A percentile compares a stretch with the other conserved stretches of the same genome.
Evolutionary conservation across 2,888 invertebrate species (phyloP).

Genomic region (Malthinus flaveolus): DNA sequence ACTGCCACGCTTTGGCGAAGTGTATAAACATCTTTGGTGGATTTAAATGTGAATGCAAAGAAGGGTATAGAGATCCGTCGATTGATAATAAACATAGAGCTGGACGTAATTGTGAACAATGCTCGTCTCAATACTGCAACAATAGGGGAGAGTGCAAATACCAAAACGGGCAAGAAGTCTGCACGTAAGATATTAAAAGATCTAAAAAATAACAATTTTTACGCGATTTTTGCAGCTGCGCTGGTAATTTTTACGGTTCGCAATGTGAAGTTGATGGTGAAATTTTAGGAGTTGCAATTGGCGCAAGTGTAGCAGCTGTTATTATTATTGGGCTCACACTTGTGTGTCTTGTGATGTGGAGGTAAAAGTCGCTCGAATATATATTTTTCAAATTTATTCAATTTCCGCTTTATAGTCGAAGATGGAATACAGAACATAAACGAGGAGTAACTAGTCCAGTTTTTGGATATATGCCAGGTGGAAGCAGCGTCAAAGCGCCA

Average conservation of each 20-base stretch:
- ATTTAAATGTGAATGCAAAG: constrained; percentile 75
- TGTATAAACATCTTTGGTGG: constrained; percentile 87
- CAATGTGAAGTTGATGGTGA: constrained; percentile 92
- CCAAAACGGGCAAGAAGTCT: constrained; percentile 71
- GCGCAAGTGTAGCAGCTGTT: constrained; percentile 85
- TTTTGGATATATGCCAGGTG: constrained; percentile 83
- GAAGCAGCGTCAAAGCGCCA: constrained; percentile 71
- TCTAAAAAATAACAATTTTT: background rate
- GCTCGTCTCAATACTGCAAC: constrained; percentile 77
- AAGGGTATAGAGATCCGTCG: constrained; percentile 77
- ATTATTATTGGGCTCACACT: constrained; percentile 86
- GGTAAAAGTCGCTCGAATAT: constrained; percentile 59
- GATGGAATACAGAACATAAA: constrained; percentile 90
- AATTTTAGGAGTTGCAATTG: constrained; percentile 87
- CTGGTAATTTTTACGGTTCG: constrained; percentile 85
- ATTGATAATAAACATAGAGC: constrained; percentile 66
- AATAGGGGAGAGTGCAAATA: constrained; percentile 85
- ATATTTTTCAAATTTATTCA: too few species aligned
- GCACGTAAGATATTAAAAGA: constrained; percentile 63
- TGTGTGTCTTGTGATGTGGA: constrained; percentile 89
- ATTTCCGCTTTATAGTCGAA: constrained; percentile 63
- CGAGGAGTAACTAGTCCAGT: constrained; percentile 79
- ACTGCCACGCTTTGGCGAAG: constrained; percentile 77
- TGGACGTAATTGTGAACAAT: constrained; percentile 78
- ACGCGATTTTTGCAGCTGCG: constrained; percentile 62